Evolutionary conservation across 1,140 invertebrate species (phyloP).

Genomic region (Anoplolepis gracilipes): DNA sequence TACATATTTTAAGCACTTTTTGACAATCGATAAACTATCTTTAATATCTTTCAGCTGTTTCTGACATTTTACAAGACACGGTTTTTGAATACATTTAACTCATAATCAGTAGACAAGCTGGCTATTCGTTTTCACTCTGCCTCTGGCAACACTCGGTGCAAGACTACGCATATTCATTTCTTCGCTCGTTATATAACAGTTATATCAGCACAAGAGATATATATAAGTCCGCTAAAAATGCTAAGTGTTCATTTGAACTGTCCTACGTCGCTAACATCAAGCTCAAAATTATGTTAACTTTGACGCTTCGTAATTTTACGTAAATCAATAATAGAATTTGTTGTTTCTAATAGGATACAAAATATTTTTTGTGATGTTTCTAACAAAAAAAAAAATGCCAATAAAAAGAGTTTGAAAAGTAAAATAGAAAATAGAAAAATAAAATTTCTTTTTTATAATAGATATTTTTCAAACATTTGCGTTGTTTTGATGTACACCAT

Average conservation of each 20-base stretch:
- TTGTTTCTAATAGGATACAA: neutral
- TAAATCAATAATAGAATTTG: neutral
- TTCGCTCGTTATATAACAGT: conserved; percentile 39
- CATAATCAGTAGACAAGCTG: conserved; percentile 52
- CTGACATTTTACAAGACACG: conserved; percentile 33
- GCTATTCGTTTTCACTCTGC: conserved; percentile 16
- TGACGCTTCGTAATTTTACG: neutral
- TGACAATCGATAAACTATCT: neutral
- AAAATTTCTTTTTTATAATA: neutral
- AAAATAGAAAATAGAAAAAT: neutral
- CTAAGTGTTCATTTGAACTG: neutral
- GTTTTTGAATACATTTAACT: conserved; percentile 27
- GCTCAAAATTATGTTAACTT: conserved; percentile 9
- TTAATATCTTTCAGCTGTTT: neutral
- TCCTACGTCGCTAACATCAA: conserved; percentile 11
- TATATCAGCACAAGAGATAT: neutral
- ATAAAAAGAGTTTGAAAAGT: neutral
- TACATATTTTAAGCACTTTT: conserved; percentile 8
- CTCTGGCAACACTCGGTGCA: neutral
- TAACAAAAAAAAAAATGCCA: neutral
- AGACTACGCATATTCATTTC: conserved; percentile 20
- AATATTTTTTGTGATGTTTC: conserved; percentile 21
- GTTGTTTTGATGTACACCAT: neutral
- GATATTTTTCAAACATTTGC: neutral
- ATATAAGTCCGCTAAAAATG: conserved; percentile 9